A percentile compares a stretch with the other conserved stretches of the same genome.
phyloP scores from a whole-genome alignment of 1,140 invertebrate genomes.

The Dreissena polymorpha region DNA sequence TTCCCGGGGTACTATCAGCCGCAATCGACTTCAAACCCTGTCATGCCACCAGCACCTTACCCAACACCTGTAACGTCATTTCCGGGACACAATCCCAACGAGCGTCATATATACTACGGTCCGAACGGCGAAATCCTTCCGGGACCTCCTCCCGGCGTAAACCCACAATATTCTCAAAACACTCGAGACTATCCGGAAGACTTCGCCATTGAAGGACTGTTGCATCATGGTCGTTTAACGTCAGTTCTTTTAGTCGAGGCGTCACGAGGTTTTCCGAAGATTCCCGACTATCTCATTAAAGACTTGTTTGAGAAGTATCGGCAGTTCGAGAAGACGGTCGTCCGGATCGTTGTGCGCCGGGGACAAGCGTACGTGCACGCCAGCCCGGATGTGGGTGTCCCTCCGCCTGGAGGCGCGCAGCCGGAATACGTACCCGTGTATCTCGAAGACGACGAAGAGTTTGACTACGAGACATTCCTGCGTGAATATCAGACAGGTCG shows the following conservation, averaged over 20 bases:
- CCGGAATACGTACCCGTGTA: slow-evolving; percentile 48
- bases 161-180: neutral
- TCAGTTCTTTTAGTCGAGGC: slow-evolving; percentile 17
- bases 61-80: neutral
- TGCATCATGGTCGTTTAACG: slow-evolving; percentile 30
- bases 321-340: slow-evolving; percentile 24
- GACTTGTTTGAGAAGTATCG: slow-evolving; percentile 38
- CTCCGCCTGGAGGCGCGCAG: neutral
- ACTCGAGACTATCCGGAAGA: neutral
- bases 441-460: slow-evolving; percentile 45
- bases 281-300: slow-evolving; percentile 46
- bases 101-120: slow-evolving; percentile 49
- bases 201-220: slow-evolving; percentile 41
- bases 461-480: slow-evolving; percentile 31
- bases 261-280: slow-evolving; percentile 16
- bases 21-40: no score
- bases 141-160: slow-evolving; percentile 9
- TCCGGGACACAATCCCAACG: slow-evolving; percentile 4
- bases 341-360: slow-evolving; percentile 21
- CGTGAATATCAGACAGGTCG: slow-evolving; percentile 8
- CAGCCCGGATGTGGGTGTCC: slow-evolving; percentile 9
- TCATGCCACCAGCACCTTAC: neutral
- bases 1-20: no score
- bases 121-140: slow-evolving; percentile 45
- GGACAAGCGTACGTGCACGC: slow-evolving; percentile 40